These are phyloP conservation scores for Diglossa brunneiventris DNA, from an alignment of 2,113 vertebrate species.

Conservation along the genomic window DNA sequence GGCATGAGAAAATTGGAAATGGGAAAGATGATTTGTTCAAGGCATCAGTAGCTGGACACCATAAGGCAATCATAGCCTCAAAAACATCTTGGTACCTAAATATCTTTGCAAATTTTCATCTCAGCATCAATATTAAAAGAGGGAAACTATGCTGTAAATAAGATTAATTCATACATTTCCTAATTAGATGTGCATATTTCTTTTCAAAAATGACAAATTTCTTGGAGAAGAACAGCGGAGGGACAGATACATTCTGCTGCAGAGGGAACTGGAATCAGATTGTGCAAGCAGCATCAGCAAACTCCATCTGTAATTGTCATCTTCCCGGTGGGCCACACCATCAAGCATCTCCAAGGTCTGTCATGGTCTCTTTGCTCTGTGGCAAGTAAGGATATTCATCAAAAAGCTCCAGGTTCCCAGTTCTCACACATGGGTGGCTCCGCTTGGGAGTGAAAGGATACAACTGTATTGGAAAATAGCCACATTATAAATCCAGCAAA, in stretches of 20 bases:
- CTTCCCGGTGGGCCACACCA: background rate
- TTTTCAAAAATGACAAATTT: background rate
- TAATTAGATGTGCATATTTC: background rate
- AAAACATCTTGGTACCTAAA: background rate
- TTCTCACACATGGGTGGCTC: conserved; percentile 26
- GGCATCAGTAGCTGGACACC: rapidly evolving
- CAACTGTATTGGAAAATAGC: conserved; percentile 53
- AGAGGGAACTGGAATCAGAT: background rate
- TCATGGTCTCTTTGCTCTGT: conserved; percentile 27
- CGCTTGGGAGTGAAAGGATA: conserved; percentile 36
- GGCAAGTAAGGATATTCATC: conserved; percentile 11
- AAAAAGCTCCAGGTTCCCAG: conserved; percentile 34
- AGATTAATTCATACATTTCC: background rate
- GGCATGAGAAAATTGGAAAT: background rate
- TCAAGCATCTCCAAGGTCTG: background rate
- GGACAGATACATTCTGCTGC: background rate
- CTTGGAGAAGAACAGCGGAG: background rate
- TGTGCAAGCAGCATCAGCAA: background rate
- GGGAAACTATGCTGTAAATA: background rate
- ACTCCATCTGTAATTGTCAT: conserved; percentile 2
- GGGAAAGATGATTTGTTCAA: background rate
- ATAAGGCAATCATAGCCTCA: background rate
- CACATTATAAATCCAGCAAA: conserved; percentile 54
- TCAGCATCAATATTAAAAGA: background rate
- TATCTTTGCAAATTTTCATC: background rate